phyloP scores from a whole-genome alignment of 2,113 vertebrate genomes.

The Solea solea region DNA sequence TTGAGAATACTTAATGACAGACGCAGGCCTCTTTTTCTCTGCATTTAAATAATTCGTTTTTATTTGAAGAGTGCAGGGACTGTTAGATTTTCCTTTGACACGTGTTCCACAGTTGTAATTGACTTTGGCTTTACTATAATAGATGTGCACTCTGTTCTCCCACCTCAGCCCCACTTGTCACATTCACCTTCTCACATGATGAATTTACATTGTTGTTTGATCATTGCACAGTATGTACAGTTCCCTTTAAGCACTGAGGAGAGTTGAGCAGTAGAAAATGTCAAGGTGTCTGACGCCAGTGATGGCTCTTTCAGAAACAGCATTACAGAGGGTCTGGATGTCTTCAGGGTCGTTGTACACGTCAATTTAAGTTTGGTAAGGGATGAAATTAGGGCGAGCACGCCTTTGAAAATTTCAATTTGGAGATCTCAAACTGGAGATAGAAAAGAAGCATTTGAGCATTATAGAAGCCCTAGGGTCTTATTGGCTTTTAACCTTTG shows the following conservation, averaged over 20 bases:
- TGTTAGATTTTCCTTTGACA: neutral
- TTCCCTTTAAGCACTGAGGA: neutral
- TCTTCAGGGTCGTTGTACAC: neutral
- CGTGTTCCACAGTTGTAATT: neutral
- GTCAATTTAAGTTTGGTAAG: neutral
- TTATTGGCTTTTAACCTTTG: neutral
- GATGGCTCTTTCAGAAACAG: neutral
- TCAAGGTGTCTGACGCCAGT: neutral
- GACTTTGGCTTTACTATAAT: neutral
- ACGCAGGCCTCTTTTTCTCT: neutral
- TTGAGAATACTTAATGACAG: neutral
- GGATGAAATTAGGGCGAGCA: neutral
- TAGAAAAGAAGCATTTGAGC: neutral
- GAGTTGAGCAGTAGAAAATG: neutral
- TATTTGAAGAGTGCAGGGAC: neutral
- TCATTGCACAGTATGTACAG: neutral
- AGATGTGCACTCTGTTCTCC: neutral
- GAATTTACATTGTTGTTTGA: neutral
- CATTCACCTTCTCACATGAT: constrained; percentile 14
- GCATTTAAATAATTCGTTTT: neutral
- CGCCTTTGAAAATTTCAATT: neutral
- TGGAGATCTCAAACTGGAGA: neutral
- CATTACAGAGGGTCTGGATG: neutral
- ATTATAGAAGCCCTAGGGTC: neutral
- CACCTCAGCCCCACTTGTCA: neutral